Conservation (phyloP, 2,113 vertebrate genomes). For the Nycticryphes semicollaris region DNA sequence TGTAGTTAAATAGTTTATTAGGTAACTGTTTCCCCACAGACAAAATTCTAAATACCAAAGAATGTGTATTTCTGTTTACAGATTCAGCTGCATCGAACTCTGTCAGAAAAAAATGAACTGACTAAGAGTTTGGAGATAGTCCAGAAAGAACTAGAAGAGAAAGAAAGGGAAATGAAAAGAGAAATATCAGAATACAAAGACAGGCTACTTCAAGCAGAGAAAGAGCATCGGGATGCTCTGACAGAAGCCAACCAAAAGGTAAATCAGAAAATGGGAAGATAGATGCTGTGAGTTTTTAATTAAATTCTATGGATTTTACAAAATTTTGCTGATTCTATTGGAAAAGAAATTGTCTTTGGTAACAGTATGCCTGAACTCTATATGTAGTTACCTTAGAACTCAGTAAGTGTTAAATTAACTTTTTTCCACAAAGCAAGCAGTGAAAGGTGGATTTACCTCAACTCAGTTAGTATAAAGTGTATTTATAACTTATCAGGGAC, state of each 20-base stretch:
- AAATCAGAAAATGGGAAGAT: not conserved
- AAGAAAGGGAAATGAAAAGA: slow-evolving; percentile 54
- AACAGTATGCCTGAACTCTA: not conserved
- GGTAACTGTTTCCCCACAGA: not conserved
- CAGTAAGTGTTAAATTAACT: not conserved
- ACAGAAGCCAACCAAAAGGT: slow-evolving; percentile 49
- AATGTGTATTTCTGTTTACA: slow-evolving; percentile 5
- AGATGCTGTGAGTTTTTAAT: not conserved
- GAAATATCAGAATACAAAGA: slow-evolving; percentile 60
- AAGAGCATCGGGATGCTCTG: slow-evolving; percentile 25
- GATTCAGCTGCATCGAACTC: slow-evolving; percentile 61
- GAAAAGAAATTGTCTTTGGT: not conserved
- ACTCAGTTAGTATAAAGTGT: not conserved
- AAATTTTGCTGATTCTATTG: not conserved
- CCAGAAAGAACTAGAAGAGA: slow-evolving; percentile 61
- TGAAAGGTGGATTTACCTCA: not conserved
- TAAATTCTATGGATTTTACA: not conserved
- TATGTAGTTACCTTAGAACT: not conserved
- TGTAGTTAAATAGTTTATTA: not conserved
- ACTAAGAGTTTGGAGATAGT: slow-evolving; percentile 28
- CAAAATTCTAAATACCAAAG: not conserved
- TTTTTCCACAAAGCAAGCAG: not conserved
- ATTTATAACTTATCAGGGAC: not conserved
- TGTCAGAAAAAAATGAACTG: slow-evolving; percentile 65
- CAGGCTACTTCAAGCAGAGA: slow-evolving; percentile 60